These are phyloP conservation scores for Xenus cinereus DNA, from an alignment of 2,113 vertebrate species.

Conservation along the genomic window DNA sequence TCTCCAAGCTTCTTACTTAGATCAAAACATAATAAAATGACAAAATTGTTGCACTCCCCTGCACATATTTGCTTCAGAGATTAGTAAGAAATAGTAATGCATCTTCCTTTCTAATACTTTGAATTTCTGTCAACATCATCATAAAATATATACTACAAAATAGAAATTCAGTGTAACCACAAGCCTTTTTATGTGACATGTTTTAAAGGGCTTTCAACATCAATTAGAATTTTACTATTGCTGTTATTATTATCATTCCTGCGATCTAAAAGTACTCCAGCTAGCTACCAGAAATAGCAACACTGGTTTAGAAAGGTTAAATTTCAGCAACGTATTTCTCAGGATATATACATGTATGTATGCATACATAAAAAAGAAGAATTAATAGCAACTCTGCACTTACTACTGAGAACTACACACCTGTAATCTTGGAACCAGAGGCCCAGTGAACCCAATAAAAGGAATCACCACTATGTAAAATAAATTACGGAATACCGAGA, in stretches of 20 bases:
- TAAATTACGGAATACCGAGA: background rate
- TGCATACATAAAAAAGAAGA: background rate
- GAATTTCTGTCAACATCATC: background rate
- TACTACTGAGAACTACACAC: background rate
- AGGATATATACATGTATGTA: background rate
- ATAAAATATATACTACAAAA: slow-evolving; percentile 1
- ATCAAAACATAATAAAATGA: background rate
- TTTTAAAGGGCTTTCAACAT: background rate
- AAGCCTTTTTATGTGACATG: background rate
- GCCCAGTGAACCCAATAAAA: background rate
- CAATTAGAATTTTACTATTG: background rate
- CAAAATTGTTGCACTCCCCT: background rate
- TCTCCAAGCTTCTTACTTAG: background rate
- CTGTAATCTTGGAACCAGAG: background rate
- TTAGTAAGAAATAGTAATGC: background rate
- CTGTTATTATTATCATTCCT: background rate
- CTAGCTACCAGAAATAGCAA: background rate
- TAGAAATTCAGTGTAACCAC: background rate
- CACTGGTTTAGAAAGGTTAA: background rate
- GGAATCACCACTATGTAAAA: background rate
- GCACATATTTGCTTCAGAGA: background rate
- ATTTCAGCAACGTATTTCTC: background rate
- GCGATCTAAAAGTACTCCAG: background rate
- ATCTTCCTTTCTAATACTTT: background rate
- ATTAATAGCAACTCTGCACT: background rate